phyloP scores from a whole-genome alignment of 2,888 invertebrate species.

The Beris chalybata region DNA sequence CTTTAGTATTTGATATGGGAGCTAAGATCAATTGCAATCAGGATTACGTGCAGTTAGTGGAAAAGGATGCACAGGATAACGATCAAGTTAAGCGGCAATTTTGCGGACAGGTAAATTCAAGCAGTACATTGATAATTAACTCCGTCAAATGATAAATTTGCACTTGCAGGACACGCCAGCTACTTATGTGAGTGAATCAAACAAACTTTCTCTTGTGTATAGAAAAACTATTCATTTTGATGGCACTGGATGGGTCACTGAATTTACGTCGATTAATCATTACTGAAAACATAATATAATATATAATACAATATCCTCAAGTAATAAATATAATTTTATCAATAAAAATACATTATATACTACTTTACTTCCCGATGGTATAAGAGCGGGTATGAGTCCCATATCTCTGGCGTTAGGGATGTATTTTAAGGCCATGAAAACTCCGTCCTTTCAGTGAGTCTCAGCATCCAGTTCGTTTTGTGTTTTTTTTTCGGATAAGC shows the following conservation, averaged over 20 bases:
- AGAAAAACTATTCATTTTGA: slow-evolving; percentile 68
- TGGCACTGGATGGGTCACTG: slow-evolving; percentile 67
- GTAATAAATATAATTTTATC: too few relatives aligned
- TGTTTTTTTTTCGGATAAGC: too few relatives aligned
- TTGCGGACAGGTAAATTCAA: slow-evolving; percentile 48
- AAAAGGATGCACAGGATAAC: slow-evolving; percentile 53
- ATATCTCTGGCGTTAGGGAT: too few relatives aligned
- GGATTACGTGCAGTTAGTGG: slow-evolving; percentile 67
- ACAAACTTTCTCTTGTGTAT: slow-evolving; percentile 53
- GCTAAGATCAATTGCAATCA: slow-evolving; percentile 61
- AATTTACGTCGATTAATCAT: slow-evolving; percentile 43
- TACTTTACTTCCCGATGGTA: too few relatives aligned
- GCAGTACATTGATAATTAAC: not conserved
- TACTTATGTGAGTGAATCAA: slow-evolving; percentile 57
- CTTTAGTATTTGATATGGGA: slow-evolving; percentile 66
- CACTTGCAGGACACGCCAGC: slow-evolving; percentile 60
- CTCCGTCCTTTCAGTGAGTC: too few relatives aligned
- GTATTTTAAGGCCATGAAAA: too few relatives aligned
- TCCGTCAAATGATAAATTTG: not conserved
- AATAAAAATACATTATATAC: too few relatives aligned
- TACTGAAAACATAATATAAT: not conserved
- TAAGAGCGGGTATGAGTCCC: too few relatives aligned
- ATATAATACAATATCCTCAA: too few relatives aligned
- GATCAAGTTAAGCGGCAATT: slow-evolving; percentile 51
- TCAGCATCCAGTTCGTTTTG: too few relatives aligned